Base-by-base conservation (phyloP, 2,797 vertebrate genomes). In the Smutsia temminckii region DNA sequence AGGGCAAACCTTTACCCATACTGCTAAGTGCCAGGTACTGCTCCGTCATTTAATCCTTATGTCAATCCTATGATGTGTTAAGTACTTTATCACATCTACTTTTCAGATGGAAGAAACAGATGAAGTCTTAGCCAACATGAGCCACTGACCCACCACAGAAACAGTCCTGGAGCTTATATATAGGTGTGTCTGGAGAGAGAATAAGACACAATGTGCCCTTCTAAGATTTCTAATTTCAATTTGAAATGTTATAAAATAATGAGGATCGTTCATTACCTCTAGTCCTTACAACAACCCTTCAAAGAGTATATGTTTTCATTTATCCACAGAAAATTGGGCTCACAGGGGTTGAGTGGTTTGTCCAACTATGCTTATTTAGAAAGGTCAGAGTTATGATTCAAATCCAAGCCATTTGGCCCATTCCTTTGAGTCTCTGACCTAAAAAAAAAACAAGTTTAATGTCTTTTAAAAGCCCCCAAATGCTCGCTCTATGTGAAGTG, bases 311-410 rank as follows among this genome's bases (percentile, higher is more conserved):
- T 49, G 75, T 42, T 84, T 61, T 46, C 61, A 16, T 91, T 61
- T 42, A 88, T 51, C 51, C 29, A 75, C 37, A n/a, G 55, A 78
- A 92, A 91, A 81, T 49, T 11, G 9, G 34, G 74, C 57, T 90
- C 66, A 3, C 1, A 51, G n/a, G 63, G 20, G 23, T 77, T 84
- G 74, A 91, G 37, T 6, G 18, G 23, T 72, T 89, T 72, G 66
- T 34, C 61, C 40, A 90, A 34, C 37, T 83, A 75, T 66, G 66
- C 32, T 89, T 69, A 80, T 63, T 89, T 94, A 72, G 51, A 79
- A 89, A 84, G 79, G 8, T 55, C 75, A 81, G 51, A 78, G 29
- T 37, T 40, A 84, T 55, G 53, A 95, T 91, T 93, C 83, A 71
- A 53, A 85, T 68, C 16, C 32, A 93, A 91, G 59, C 8, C 29